Base-by-base conservation (phyloP, 2,113 vertebrate species). In the Triplophysa tibetana region DNA sequence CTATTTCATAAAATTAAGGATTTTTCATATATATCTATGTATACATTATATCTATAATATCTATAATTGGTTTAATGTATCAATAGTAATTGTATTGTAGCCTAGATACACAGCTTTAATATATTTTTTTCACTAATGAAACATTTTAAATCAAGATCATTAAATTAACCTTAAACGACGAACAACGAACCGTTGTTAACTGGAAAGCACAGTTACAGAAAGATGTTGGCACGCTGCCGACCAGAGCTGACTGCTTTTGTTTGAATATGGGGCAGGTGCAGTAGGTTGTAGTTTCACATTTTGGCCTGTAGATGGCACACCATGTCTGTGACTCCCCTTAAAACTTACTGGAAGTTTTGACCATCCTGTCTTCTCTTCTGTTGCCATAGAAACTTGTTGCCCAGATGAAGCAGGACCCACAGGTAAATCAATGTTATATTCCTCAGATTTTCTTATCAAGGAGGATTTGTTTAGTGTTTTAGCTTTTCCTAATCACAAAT, bases 401-500 rank as follows among this genome's bases (percentile, higher is more conserved):
- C 88, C 97, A 99, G 90, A 99, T 99, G 97, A 99, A 98, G 89
- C 97, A 99, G 92, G 97, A 99, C 91, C 97, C 97, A 70, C 96
- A 99, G 97, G 97, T 98, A 95, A 94, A 84, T 52, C 11, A 11
- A 19, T 63, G 5, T 45, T 12, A 21, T 41, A 8, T 45, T 21
- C 56, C 26, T 41, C 43, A 2, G 9, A 45, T 12, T 45, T 45
- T 33, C 4, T 73, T 11, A 52, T 52, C 12, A 52, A 13, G 2
- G 2, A 52, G 14, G 13, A 52, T 52, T 52, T 19, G 26, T 11
- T 0, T 48, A 11, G 9, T 17, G 19, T 23, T 19, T 23, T 50
- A 21, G 3, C 3, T 38, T 2, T 26, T 24, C 21, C 43, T 14
- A 12, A 48, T 2, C 23, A 48, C 43, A 23, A 11, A 23, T 29